Base-by-base conservation (phyloP, 2,797 vertebrate species). In the Eptatretus atami region DNA sequence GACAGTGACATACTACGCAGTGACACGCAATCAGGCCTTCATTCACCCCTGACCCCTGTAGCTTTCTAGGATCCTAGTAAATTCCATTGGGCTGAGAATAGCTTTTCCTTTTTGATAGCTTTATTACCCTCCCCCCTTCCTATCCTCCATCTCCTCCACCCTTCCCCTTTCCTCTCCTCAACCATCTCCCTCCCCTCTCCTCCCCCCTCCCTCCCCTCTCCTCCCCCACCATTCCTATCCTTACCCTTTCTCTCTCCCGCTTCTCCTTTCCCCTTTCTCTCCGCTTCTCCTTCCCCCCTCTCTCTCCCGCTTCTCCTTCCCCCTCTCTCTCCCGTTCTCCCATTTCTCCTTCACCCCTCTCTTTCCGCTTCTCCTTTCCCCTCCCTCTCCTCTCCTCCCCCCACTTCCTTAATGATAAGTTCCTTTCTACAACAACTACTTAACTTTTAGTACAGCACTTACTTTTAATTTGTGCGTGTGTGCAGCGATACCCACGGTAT, bases 401-500 rank as follows among this genome's bases (percentile, higher is more conserved):
- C 55, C 55, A 60, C 55, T 60, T 19, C 14, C 31, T 10, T 24
- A 15, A 11, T 11, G 2, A 44, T 44, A 44, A 44, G 31, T 44
- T 44, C 4, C 31, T 44, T 8, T 44, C 31, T 44, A 44, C 31
- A 4, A 44, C 31, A 44, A 44, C 31, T 44, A 44, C 31, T 44
- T 44, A 4, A 44, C 31, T 44, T 44, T 8, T 44, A 44, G 3
- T 44, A 44, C 19, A 44, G 31, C 31, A 44, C 6, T 44, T 44
- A 44, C 31, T 44, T 4, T 44, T 44, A 44, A 8, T 44, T 4
- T 44, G 31, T 44, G 31, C 3, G 31, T 24, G 15, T 24, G 24
- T 9, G 65, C 75, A 99, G 92, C 95, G 93, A 74, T 98, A 99
- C 72, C 92, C 2, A 96, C 96, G 13, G 85, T 99, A 65, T 99